Evolutionary conservation across 2,888 invertebrate species (phyloP).

Genomic region (Falcaria lacertinaria): DNA sequence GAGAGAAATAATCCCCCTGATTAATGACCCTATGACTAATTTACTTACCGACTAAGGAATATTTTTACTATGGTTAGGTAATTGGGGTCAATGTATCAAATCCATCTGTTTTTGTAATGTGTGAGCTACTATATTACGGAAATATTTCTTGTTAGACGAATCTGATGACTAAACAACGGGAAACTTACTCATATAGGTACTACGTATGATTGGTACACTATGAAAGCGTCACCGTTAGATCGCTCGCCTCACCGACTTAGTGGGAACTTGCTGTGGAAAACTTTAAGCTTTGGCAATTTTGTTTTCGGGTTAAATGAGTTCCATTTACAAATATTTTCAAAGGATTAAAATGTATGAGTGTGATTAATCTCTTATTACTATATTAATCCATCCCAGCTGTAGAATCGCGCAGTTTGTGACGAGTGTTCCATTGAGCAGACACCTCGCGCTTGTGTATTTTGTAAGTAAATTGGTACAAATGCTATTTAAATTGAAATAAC

Average conservation of each 20-base stretch:
- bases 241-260: constrained; percentile 20
- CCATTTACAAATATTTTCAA: constrained; percentile 38
- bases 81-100: too few relatives aligned
- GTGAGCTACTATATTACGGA: too few relatives aligned
- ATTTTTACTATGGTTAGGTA: too few relatives aligned
- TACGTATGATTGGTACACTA: too few relatives aligned
- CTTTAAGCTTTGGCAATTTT: constrained; percentile 26
- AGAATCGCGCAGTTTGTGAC: constrained; percentile 3
- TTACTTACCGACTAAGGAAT: too few relatives aligned
- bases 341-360: constrained; percentile 14
- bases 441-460: background rate
- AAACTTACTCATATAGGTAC: too few relatives aligned
- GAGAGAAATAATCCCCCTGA: too few relatives aligned
- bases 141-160: too few relatives aligned
- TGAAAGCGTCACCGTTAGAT: background rate
- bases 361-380: constrained; percentile 23
- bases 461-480: background rate
- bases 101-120: too few relatives aligned
- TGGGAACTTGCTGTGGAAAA: constrained; percentile 42
- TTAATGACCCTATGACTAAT: too few relatives aligned
- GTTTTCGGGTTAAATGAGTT: constrained; percentile 20
- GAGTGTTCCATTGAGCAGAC: background rate
- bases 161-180: too few relatives aligned
- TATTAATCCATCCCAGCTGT: constrained; percentile 13
- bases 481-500: too few relatives aligned